Evolutionary conservation across 2,797 vertebrate species (phyloP), one percentile per base, ranked within the genome.

Genomic region (Mus caroli): DNA sequence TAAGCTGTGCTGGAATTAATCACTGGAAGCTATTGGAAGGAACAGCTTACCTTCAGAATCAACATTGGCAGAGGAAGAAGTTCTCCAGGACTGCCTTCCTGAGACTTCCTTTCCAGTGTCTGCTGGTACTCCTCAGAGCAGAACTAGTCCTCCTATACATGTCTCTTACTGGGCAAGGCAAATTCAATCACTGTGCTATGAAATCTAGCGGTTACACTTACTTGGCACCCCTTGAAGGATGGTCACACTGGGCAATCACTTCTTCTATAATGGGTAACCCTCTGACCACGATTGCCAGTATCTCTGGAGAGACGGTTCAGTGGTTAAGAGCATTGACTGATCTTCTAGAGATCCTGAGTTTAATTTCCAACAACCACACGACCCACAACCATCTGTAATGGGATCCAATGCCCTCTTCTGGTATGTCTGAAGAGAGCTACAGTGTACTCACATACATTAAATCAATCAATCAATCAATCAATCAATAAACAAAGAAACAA

Each of bases 1-100:
- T 92, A 86, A 97, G 24, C n/a, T 64, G 54, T 78, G 86, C 28
- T 69, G 67, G 94, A 96, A 93, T 73, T 84, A 94, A 94, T 86
- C 85, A 90, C n/a, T 79, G 60, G 67, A 86, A 90, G 77, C 85
- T 71, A 34, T 12, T 5, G 20, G 78, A 90, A 94, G 82, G 37
- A 54, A 82, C 46, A 73, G 73, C 46, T 96, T 95, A 73, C 88
- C 96, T 96, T 96, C 77, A 78, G 64, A 86, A 94, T 97, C 67
- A 88, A 96, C 90, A 92, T 24, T 0, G 76, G 92, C 73, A 64
- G 82, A 52, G 0, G 0, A 56, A 75, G 71, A 92, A 69, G 80
- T 95, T 58, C 46, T 95, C 77, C 54, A 37, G 24, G 92, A 85
- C 3, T 58, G 52, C 12, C 62, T 90, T 92, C 6, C n/a, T 22